Conservation (phyloP, 2,888 invertebrate species). For the Ecdyonurus torrentis region DNA sequence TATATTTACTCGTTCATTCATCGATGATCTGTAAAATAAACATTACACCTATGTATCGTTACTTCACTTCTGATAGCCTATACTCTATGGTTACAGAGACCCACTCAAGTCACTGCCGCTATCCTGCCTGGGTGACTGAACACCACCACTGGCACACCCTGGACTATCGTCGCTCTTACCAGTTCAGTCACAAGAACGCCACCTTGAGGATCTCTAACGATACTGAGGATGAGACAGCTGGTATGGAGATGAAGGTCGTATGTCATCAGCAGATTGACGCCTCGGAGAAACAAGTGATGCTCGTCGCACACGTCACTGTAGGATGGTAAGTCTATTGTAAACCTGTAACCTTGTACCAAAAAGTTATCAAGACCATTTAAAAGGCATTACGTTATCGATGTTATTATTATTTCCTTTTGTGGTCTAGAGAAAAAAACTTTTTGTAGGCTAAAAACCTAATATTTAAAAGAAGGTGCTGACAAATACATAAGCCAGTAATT, state of each 20-base stretch:
- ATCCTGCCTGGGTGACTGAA: constrained; percentile 59
- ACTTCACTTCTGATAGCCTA: no score
- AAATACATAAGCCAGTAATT: no score
- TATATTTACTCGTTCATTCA: no score
- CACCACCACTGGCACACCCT: constrained; percentile 67
- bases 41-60: no score
- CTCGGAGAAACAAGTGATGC: constrained; percentile 20
- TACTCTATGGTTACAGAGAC: constrained; percentile 43
- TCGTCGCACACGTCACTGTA: constrained; percentile 57
- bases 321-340: constrained; percentile 41
- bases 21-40: no score
- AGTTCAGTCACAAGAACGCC: constrained; percentile 55
- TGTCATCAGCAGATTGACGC: constrained; percentile 17
- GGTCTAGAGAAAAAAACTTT: no score
- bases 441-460: no score
- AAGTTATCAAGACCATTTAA: no score
- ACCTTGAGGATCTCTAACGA: constrained; percentile 38
- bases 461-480: no score
- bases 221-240: constrained; percentile 20
- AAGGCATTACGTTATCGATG: constrained; percentile 1
- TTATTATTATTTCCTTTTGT: constrained; percentile 10
- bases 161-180: constrained; percentile 53
- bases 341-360: background rate
- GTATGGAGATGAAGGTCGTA: constrained; percentile 35
- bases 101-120: constrained; percentile 57